Evolutionary conservation across 2,113 vertebrate species (phyloP).

Genomic region (Triplophysa dalaica): DNA sequence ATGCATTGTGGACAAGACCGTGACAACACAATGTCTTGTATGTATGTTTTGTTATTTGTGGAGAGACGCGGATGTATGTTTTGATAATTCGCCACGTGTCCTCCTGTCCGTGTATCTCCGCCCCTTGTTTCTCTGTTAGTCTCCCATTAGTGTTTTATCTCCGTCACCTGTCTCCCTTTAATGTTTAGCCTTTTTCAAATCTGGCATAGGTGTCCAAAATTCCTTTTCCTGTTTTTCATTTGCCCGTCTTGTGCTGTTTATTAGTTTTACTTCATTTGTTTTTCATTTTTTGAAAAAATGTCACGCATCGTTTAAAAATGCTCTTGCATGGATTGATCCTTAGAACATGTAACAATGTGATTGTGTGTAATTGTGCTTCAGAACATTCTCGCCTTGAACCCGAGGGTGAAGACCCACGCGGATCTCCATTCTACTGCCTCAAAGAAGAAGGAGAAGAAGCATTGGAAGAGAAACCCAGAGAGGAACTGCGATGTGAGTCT

Average conservation of each 20-base stretch:
- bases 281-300: neutral
- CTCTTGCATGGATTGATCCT: neutral
- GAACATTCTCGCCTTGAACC: slow-evolving; percentile 86
- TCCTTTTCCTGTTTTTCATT: too few species aligned
- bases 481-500: slow-evolving; percentile 81
- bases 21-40: too few species aligned
- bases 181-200: too few species aligned
- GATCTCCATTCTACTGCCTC: slow-evolving; percentile 79
- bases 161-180: too few species aligned
- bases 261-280: neutral
- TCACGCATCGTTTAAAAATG: neutral
- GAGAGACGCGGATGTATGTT: too few species aligned
- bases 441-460: slow-evolving; percentile 86
- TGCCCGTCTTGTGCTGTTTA: neutral
- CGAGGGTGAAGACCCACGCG: slow-evolving; percentile 76
- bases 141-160: too few species aligned
- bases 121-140: too few species aligned
- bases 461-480: slow-evolving; percentile 88
- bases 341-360: neutral
- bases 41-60: too few species aligned
- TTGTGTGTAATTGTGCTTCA: slow-evolving; percentile 56
- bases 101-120: too few species aligned
- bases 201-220: too few species aligned
- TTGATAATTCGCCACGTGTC: too few species aligned
- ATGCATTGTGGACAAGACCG: too few species aligned